Evolutionary conservation across 2,113 vertebrate species (phyloP).

Genomic region (Calyptomena viridis): DNA sequence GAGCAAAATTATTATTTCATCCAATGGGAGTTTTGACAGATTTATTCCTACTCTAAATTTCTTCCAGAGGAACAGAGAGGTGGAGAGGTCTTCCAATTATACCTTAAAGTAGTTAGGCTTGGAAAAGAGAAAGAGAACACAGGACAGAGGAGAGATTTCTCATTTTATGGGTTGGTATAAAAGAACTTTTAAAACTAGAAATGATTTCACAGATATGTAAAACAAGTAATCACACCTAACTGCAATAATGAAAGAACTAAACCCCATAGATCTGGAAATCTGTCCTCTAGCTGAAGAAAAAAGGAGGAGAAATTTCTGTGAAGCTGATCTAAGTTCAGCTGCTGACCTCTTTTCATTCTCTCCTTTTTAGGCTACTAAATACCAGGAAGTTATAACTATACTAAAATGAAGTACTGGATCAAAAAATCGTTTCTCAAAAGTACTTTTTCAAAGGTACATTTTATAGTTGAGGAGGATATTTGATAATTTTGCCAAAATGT

Average conservation of each 20-base stretch:
- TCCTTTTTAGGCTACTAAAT: constrained; percentile 50
- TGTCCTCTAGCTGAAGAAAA: constrained; percentile 2
- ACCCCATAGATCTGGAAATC: not conserved
- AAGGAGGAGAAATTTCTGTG: constrained; percentile 29
- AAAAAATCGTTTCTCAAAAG: constrained; percentile 31
- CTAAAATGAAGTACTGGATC: constrained; percentile 28
- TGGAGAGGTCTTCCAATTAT: constrained; percentile 25
- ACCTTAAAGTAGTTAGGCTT: not conserved
- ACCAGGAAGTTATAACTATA: constrained; percentile 27
- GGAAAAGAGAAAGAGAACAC: not conserved
- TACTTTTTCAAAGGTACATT: not conserved
- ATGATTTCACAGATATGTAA: not conserved
- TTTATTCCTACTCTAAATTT: constrained; percentile 46
- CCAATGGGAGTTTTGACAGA: constrained; percentile 3
- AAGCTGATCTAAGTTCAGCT: constrained; percentile 45
- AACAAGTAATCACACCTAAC: constrained; percentile 12
- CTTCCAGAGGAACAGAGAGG: constrained; percentile 12
- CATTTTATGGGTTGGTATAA: not conserved
- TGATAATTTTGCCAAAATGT: not conserved
- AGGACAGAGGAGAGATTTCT: not conserved
- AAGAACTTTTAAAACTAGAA: not conserved
- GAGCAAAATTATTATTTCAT: constrained; percentile 34
- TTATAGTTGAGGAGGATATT: constrained; percentile 23
- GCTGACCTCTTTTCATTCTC: constrained; percentile 37
- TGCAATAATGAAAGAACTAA: constrained; percentile 49